These are phyloP conservation scores for Planiliza haematocheilus DNA, from an alignment of 2,113 vertebrate species.

Conservation along the genomic window DNA sequence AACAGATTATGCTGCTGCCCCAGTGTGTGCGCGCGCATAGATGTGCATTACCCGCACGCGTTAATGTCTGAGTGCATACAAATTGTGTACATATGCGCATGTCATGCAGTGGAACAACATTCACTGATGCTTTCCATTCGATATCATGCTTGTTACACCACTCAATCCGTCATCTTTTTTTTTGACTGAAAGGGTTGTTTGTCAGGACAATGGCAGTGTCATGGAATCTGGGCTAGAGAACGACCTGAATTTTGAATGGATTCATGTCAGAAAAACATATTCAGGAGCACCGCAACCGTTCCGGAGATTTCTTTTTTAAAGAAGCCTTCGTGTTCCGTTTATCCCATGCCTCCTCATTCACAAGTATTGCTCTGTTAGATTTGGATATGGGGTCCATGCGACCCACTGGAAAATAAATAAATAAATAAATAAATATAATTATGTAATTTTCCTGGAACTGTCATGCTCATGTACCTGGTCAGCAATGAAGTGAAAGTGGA, in stretches of 20 bases:
- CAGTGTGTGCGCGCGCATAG: conserved; percentile 14
- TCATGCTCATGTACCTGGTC: conserved; percentile 48
- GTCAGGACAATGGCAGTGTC: conserved; percentile 25
- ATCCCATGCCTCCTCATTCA: conserved; percentile 25
- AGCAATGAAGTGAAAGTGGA: conserved; percentile 45
- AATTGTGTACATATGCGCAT: conserved; percentile 11
- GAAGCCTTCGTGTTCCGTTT: conserved; percentile 13
- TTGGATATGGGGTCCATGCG: conserved; percentile 29
- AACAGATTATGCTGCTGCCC: conserved; percentile 47
- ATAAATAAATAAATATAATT: conserved; percentile 34
- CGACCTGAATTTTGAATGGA: conserved; percentile 7
- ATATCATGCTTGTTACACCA: conserved; percentile 19
- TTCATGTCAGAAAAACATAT: conserved; percentile 17
- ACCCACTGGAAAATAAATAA: conserved; percentile 29
- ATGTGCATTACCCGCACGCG: not conserved
- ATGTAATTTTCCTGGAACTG: conserved; percentile 61
- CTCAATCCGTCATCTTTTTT: conserved; percentile 8
- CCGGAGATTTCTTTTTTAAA: conserved; percentile 7
- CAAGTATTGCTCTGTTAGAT: conserved; percentile 48
- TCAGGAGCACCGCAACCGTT: conserved; percentile 22
- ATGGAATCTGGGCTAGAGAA: not conserved
- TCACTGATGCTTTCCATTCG: conserved; percentile 15
- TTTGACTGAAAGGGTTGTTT: conserved; percentile 36
- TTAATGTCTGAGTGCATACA: conserved; percentile 4
- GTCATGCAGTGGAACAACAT: not conserved